Base-by-base conservation (phyloP, 1,140 invertebrate species). In the Augochlora pura region DNA sequence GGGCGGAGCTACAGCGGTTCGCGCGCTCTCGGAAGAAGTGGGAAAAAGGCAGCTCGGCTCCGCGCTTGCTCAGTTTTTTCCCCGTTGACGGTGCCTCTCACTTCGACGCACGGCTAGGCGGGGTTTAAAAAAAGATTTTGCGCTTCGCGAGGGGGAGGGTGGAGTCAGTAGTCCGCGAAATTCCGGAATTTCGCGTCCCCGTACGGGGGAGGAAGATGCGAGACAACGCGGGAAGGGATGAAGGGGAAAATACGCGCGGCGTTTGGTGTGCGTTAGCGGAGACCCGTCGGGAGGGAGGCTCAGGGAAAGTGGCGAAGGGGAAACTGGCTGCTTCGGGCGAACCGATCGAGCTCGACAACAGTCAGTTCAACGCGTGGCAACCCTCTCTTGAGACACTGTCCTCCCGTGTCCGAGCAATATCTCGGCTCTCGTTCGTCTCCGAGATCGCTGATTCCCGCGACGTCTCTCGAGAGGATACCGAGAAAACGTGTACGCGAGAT, bases 331-430 rank as follows among this genome's bases (percentile, higher is more conserved):
- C 82, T 86, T 75, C 84, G 81, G 68, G 77, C 82, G 65, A 81
- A 88, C 84, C 77, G 88, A 88, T 87, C 88, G 83, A 87, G 86
- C 83, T 82, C 85, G 85, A 83, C 83, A 78, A 85, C 70, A 86
- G 88, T 86, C 88, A 91, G 90, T 91, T 84, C 82, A 85, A 90
- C 89, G 90, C 88, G 90, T 90, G 87, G 74, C 85, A 89, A 88
- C 82, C 85, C 84, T 86, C 86, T 85, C 75, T 81, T 73, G 73
- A 87, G 82, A 86, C 75, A 81, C 81, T 60, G 75, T 69, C 76
- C 39, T 63, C 81, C 79, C 64, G 76, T 71, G 73, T 64, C 18
- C 67, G 46, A 52, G n/a, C 68, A 32, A 68, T 32, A 32, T 46
- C 38, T 9, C 42, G 21, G 65, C 32, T 38, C 42, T 10, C 38